Evolutionary conservation across 2,888 invertebrate species (phyloP).

Genomic region (Hypomecis atomaria): DNA sequence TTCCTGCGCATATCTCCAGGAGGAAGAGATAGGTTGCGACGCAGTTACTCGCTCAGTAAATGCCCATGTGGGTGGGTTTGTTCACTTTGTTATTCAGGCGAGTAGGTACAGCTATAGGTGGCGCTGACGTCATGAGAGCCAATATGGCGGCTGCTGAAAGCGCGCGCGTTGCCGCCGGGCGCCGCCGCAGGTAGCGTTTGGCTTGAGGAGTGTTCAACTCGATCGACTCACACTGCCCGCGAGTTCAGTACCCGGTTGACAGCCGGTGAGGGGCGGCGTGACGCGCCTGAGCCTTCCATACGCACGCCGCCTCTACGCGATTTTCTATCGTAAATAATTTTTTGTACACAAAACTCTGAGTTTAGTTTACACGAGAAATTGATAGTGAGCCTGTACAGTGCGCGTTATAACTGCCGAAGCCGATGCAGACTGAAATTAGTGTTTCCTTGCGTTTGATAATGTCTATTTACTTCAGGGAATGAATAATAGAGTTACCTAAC

Average conservation of each 20-base stretch:
- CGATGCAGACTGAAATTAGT: constrained; percentile 49
- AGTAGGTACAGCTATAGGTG: constrained; percentile 33
- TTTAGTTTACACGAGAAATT: constrained; percentile 52
- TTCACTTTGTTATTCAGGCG: constrained; percentile 20
- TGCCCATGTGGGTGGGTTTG: constrained; percentile 30
- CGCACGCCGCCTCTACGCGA: constrained; percentile 81
- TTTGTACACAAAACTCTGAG: constrained; percentile 66
- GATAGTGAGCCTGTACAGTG: constrained; percentile 47
- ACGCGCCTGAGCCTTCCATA: constrained; percentile 56
- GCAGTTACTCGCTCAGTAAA: constrained; percentile 16
- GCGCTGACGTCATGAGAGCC: constrained; percentile 73
- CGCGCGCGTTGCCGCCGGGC: constrained; percentile 60
- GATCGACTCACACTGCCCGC: constrained; percentile 52
- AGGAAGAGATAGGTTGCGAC: constrained; percentile 13
- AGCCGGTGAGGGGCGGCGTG: constrained; percentile 81
- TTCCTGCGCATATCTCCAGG: constrained; percentile 15
- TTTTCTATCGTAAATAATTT: constrained; percentile 74
- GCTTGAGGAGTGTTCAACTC: constrained; percentile 61
- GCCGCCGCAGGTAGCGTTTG: constrained; percentile 59
- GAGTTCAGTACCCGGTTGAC: constrained; percentile 84
- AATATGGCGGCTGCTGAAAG: constrained; percentile 74
- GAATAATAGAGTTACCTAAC: constrained; percentile 46
- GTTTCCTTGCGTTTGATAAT: constrained; percentile 65
- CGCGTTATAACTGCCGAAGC: constrained; percentile 31
- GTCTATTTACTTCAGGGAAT: constrained; percentile 59